Evolutionary conservation across 2,113 vertebrate genomes (phyloP).

Genomic region (Stomatorhinus ivindoensis): DNA sequence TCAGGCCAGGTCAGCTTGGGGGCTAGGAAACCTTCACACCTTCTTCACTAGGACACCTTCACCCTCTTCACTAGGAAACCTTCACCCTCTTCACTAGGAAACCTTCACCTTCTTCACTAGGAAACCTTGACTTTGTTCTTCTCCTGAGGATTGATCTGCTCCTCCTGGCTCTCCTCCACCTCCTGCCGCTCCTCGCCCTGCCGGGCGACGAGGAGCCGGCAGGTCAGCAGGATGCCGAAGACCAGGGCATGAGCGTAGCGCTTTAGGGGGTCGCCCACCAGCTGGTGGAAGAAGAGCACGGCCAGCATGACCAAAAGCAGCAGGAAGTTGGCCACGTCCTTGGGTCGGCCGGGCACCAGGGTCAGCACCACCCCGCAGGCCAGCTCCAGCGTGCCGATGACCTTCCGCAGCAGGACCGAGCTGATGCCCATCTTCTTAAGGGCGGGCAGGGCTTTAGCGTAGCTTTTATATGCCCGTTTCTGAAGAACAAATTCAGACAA

Average conservation of each 20-base stretch:
- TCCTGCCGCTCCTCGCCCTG: constrained; percentile 80
- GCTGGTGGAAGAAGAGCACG: constrained; percentile 93
- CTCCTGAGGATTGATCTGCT: constrained; percentile 69
- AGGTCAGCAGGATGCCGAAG: constrained; percentile 94
- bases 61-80: constrained; percentile 67
- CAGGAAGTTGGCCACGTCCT: constrained; percentile 94
- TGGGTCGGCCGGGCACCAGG: constrained; percentile 86
- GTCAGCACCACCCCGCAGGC: constrained; percentile 89
- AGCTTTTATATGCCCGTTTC: constrained; percentile 97
- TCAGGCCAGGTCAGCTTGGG: constrained; percentile 21
- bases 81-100: too few species aligned
- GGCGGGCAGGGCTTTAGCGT: constrained; percentile 85
- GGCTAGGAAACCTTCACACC: constrained; percentile 8
- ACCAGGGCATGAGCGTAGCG: constrained; percentile 92
- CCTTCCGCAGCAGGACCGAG: constrained; percentile 93
- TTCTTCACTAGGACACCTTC: constrained; percentile 76
- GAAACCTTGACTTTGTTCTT: constrained; percentile 94
- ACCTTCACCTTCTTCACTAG: constrained; percentile 49
- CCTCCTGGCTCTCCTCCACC: constrained; percentile 71
- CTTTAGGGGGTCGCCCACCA: constrained; percentile 95
- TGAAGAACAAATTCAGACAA: constrained; percentile 45
- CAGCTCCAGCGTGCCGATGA: constrained; percentile 88
- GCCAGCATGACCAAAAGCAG: constrained; percentile 88
- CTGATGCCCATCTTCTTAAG: constrained; percentile 91
- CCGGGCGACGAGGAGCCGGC: constrained; percentile 86